Evolutionary conservation across 1,140 invertebrate species (phyloP).

Genomic region (Mactra quadrangularis): DNA sequence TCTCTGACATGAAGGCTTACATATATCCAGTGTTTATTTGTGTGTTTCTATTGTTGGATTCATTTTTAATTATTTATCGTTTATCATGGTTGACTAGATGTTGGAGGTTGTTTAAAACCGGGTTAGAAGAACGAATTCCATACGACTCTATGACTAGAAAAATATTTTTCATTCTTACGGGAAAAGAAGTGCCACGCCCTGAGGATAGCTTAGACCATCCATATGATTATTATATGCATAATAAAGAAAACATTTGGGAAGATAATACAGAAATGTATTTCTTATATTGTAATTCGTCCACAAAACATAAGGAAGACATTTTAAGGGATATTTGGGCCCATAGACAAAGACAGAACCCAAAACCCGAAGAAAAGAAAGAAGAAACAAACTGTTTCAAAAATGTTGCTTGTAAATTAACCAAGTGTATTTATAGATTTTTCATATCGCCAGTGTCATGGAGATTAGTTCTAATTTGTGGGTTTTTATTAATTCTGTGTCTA

Average conservation of each 20-base stretch:
- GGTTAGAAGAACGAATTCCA: slow-evolving; percentile 74
- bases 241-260: slow-evolving; percentile 66
- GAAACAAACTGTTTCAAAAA: slow-evolving; percentile 32
- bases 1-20: slow-evolving; percentile 60
- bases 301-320: slow-evolving; percentile 76
- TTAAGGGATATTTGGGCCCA: slow-evolving; percentile 76
- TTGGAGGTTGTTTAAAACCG: slow-evolving; percentile 66
- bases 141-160: slow-evolving; percentile 75
- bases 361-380: slow-evolving; percentile 34
- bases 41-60: slow-evolving; percentile 73
- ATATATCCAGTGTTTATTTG: slow-evolving; percentile 71
- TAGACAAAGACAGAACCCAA: slow-evolving; percentile 68
- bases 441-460: slow-evolving; percentile 74
- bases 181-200: slow-evolving; percentile 65
- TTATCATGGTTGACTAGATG: slow-evolving; percentile 72
- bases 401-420: slow-evolving; percentile 36
- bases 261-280: slow-evolving; percentile 69
- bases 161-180: slow-evolving; percentile 76
- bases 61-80: slow-evolving; percentile 71
- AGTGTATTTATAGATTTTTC: slow-evolving; percentile 65
- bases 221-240: slow-evolving; percentile 67
- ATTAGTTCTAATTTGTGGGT: slow-evolving; percentile 67
- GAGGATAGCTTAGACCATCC: slow-evolving; percentile 68
- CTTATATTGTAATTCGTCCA: slow-evolving; percentile 70
- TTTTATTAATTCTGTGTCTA: slow-evolving; percentile 71